phyloP scores from a whole-genome alignment of 2,888 invertebrate species.

The Galerucella calmariensis region DNA sequence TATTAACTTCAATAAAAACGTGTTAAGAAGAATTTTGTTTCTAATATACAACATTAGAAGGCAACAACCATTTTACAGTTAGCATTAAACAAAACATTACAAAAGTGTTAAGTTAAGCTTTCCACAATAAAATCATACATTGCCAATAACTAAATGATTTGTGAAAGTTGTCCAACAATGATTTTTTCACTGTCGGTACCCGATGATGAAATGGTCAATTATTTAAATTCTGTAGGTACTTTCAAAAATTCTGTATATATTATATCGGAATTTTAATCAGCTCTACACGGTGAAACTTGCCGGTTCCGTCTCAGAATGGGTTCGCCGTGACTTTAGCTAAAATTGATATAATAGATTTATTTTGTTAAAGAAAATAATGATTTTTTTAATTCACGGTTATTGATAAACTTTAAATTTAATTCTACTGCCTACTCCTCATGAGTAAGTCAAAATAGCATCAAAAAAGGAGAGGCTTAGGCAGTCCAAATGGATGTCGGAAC shows the following conservation, averaged over 20 bases:
- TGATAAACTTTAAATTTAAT: too few relatives aligned
- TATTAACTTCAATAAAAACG: too few relatives aligned
- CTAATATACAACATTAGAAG: neutral
- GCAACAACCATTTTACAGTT: constrained; percentile 20
- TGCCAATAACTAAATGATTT: constrained; percentile 26
- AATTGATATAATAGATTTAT: neutral
- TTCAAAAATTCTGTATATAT: constrained; percentile 7
- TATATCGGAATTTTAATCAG: constrained; percentile 7
- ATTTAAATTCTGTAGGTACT: constrained; percentile 13
- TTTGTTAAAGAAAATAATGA: too few relatives aligned
- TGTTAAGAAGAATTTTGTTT: neutral
- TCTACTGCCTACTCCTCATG: too few relatives aligned
- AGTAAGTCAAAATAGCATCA: too few relatives aligned
- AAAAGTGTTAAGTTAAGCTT: constrained; percentile 21
- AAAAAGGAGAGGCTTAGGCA: too few relatives aligned
- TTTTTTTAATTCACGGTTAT: too few relatives aligned
- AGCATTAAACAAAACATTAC: constrained; percentile 20
- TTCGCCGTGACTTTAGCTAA: neutral
- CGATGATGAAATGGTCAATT: constrained; percentile 9
- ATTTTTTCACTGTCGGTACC: constrained; percentile 7
- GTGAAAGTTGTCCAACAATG: constrained; percentile 30
- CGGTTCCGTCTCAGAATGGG: neutral
- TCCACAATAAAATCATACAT: constrained; percentile 22
- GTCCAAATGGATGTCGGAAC: too few relatives aligned
- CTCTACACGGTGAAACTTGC: neutral